These are phyloP conservation scores for Scaptomyza parva DNA, from an alignment of 2,888 invertebrate genomes.

Conservation along the genomic window DNA sequence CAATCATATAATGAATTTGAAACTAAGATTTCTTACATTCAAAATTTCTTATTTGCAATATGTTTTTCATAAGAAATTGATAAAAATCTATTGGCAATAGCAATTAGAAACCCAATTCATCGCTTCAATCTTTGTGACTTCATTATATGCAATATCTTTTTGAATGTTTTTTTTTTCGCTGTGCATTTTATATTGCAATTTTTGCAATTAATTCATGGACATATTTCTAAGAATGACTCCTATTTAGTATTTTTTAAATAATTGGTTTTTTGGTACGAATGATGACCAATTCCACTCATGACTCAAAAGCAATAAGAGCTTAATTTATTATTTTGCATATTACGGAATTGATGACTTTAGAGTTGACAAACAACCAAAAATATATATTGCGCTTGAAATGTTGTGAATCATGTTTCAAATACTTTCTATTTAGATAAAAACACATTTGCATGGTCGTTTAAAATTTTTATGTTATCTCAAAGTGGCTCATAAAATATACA, in stretches of 20 bases:
- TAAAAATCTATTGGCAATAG: not conserved
- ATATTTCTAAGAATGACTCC: slow-evolving; percentile 14
- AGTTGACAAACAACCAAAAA: slow-evolving; percentile 1
- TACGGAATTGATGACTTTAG: slow-evolving; percentile 14
- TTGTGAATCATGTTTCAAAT: slow-evolving; percentile 36
- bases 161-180: not conserved
- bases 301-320: slow-evolving; percentile 34
- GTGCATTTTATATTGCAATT: not conserved
- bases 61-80: not conserved
- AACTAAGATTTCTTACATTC: too few species aligned
- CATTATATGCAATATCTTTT: not conserved
- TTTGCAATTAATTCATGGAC: not conserved
- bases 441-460: slow-evolving; percentile 5
- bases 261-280: not conserved
- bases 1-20: too few species aligned
- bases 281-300: slow-evolving; percentile 34
- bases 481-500: slow-evolving; percentile 38
- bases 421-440: not conserved
- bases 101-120: not conserved
- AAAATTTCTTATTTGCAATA: too few species aligned
- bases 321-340: slow-evolving; percentile 26
- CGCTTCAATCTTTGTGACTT: not conserved
- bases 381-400: slow-evolving; percentile 10
- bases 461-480: slow-evolving; percentile 3
- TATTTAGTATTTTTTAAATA: not conserved